A percentile compares a stretch with the other conserved stretches of the same genome.
phyloP scores from a whole-genome alignment of 2,113 vertebrate species.

The Mungos mungo region DNA sequence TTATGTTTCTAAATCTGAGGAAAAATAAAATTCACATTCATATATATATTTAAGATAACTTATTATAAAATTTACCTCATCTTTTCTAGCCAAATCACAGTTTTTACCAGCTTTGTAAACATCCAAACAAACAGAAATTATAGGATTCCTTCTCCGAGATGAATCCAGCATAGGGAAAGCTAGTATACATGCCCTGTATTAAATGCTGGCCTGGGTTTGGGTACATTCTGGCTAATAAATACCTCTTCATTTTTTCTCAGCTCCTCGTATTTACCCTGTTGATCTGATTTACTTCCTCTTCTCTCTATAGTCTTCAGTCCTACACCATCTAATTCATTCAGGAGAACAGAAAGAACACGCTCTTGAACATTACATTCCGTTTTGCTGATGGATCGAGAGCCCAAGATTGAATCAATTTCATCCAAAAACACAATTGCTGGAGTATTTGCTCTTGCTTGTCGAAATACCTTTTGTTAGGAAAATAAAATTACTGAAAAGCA shows the following conservation, averaged over 20 bases:
- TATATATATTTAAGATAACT: not conserved
- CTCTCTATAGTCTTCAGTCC: constrained; percentile 91
- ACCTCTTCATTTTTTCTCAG: constrained; percentile 82
- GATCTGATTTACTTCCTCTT: constrained; percentile 85
- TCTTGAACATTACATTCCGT: constrained; percentile 87
- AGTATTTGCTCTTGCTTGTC: constrained; percentile 92
- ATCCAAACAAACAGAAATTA: not conserved
- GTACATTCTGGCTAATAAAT: constrained; percentile 31
- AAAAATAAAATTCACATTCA: not conserved
- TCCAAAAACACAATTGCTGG: constrained; percentile 97
- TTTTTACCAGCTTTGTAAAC: not conserved
- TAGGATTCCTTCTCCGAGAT: not conserved
- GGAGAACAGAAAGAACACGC: constrained; percentile 93
- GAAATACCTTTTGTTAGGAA: constrained; percentile 89
- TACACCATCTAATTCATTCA: constrained; percentile 96
- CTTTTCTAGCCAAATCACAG: not conserved
- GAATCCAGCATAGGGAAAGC: not conserved
- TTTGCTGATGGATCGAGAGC: constrained; percentile 85
- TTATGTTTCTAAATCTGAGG: not conserved
- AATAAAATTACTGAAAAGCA: constrained; percentile 45
- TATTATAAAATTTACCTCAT: not conserved
- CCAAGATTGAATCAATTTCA: constrained; percentile 95
- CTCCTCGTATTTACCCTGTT: constrained; percentile 83
- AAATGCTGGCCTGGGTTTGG: not conserved
- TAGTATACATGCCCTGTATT: not conserved